phyloP scores from a whole-genome alignment of 30 jellyfish, hydroid and myxozoan species.

The Phacellophora camtschatica region DNA sequence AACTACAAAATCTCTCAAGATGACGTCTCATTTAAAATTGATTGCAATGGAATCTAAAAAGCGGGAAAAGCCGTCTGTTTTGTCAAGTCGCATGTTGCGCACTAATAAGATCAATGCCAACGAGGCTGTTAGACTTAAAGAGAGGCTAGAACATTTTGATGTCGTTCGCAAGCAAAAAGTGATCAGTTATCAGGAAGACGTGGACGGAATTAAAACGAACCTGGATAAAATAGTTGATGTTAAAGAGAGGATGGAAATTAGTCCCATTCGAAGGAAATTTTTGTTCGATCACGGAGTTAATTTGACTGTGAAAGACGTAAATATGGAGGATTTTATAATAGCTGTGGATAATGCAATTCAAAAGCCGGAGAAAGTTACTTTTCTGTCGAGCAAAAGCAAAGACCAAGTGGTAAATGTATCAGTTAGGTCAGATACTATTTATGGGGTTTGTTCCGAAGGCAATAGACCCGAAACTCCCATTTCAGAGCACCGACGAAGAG shows the following conservation, averaged over 20 bases:
- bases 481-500: too few relatives aligned
- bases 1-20: too few relatives aligned
- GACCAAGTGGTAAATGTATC: too few relatives aligned
- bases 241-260: slow-evolving; percentile 47
- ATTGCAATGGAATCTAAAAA: slow-evolving; percentile 16
- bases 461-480: background rate
- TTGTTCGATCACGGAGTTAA: slow-evolving; percentile 61
- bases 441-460: too few relatives aligned
- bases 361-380: background rate
- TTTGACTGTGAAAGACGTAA: slow-evolving; percentile 9
- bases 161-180: background rate
- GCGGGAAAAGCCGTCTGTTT: slow-evolving; percentile 31
- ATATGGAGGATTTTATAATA: slow-evolving; percentile 63
- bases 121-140: slow-evolving; percentile 48
- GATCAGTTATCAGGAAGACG: slow-evolving; percentile 22
- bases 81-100: slow-evolving; percentile 57
- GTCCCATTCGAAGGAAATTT: slow-evolving; percentile 49
- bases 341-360: slow-evolving; percentile 45
- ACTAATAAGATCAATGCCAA: slow-evolving; percentile 48
- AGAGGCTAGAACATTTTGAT: slow-evolving; percentile 15
- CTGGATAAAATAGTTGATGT: slow-evolving; percentile 7
- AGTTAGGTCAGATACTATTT: too few relatives aligned
- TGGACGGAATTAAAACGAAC: background rate
- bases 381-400: background rate
- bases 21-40: background rate